phyloP scores from a whole-genome alignment of 1,140 invertebrate genomes.

The Coptotermes formosanus region DNA sequence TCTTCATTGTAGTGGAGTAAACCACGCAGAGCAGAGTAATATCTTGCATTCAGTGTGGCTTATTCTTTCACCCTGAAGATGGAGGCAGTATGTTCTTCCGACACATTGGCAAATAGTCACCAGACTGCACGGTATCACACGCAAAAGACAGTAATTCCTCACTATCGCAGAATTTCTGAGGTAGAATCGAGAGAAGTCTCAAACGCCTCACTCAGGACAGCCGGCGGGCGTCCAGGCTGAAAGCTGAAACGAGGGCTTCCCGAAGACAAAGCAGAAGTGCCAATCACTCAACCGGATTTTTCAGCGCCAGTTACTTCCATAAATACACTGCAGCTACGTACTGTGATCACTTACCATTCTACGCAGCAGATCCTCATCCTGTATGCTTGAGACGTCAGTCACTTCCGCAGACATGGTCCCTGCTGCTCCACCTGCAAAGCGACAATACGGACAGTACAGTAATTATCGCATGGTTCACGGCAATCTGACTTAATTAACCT shows the following conservation, averaged over 20 bases:
- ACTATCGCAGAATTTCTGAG: background rate
- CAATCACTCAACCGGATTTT: background rate
- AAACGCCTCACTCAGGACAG: slow-evolving; percentile 1
- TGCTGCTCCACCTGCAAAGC: background rate
- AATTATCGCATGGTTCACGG: too few species aligned
- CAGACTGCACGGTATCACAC: too few species aligned
- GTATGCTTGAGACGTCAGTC: slow-evolving; percentile 62
- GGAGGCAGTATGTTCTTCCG: too few species aligned
- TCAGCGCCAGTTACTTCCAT: too few species aligned
- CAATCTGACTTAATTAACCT: too few species aligned
- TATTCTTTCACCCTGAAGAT: too few species aligned
- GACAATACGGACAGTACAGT: too few species aligned
- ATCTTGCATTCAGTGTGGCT: too few species aligned
- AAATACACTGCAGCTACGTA: background rate
- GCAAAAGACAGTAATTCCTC: too few species aligned
- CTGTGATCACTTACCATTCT: slow-evolving; percentile 61
- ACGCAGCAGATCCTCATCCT: slow-evolving; percentile 68
- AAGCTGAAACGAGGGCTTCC: background rate
- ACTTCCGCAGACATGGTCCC: slow-evolving; percentile 46
- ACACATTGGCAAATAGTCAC: too few species aligned
- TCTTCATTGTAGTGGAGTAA: too few species aligned
- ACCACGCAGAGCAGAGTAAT: too few species aligned
- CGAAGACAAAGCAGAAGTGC: background rate
- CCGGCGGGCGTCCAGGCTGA: background rate
- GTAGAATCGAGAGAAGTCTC: background rate